These are phyloP conservation scores for Neolamprologus hecqui DNA, from an alignment of 2,113 vertebrate genomes.

Conservation along the genomic window DNA sequence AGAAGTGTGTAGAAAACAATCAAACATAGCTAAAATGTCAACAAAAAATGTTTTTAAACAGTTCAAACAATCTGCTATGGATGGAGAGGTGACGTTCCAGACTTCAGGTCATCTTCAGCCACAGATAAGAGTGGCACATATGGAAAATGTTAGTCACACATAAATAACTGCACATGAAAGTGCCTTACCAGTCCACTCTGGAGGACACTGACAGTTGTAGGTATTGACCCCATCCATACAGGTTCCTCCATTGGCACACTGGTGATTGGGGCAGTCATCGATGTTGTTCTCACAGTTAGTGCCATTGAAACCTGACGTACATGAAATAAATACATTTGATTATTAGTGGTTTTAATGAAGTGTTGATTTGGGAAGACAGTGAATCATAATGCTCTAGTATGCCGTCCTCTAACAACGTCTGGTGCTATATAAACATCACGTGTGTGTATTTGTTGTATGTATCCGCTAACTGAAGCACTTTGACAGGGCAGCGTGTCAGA, in stretches of 20 bases:
- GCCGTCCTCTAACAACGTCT: not conserved
- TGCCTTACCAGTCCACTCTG: slow-evolving; percentile 89
- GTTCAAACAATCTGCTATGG: not conserved
- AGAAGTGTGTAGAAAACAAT: not conserved
- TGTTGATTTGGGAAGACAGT: not conserved
- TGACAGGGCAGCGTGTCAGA: not conserved
- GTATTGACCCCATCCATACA: slow-evolving; percentile 96
- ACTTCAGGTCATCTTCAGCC: not conserved
- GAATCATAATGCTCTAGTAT: not conserved
- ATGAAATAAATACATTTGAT: not conserved
- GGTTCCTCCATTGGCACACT: slow-evolving; percentile 84
- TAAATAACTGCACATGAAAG: not conserved
- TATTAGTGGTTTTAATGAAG: not conserved
- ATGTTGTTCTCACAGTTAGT: slow-evolving; percentile 86
- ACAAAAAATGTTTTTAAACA: not conserved
- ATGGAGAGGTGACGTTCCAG: not conserved
- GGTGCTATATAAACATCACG: not conserved
- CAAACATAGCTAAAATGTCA: not conserved
- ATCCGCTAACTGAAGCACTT: not conserved
- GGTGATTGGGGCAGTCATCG: slow-evolving; percentile 87
- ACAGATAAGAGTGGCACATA: not conserved
- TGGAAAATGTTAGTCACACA: not conserved
- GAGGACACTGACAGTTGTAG: slow-evolving; percentile 92
- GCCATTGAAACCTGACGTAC: slow-evolving; percentile 82
- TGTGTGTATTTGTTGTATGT: slow-evolving; percentile 12